phyloP scores from a whole-genome alignment of 2,888 invertebrate species.

The Drosophila lacicola region DNA sequence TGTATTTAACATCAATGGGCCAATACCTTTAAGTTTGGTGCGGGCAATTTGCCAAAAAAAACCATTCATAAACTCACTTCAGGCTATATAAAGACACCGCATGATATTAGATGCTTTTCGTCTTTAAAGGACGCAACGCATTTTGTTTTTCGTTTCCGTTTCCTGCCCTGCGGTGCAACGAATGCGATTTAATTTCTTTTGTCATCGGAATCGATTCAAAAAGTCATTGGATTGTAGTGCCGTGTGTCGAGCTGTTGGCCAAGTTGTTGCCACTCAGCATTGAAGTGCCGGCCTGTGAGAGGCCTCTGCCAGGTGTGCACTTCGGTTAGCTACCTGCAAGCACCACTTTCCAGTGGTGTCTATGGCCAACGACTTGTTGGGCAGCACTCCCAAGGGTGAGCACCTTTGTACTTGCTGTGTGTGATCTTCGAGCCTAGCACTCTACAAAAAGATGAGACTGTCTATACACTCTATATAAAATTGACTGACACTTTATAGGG shows the following conservation, averaged over 20 bases:
- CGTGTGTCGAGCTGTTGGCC: conserved; percentile 34
- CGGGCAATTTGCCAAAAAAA: conserved; percentile 47
- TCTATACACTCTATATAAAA: no score
- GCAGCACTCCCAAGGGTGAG: background rate
- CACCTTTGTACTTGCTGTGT: background rate
- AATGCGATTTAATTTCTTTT: conserved; percentile 73
- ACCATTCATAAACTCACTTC: conserved; percentile 68
- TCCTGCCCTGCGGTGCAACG: conserved; percentile 74
- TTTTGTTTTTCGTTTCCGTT: conserved; percentile 66
- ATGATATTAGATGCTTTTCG: conserved; percentile 32
- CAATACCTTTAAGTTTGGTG: conserved; percentile 16
- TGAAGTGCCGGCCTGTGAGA: conserved; percentile 53
- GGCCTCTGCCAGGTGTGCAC: conserved; percentile 59
- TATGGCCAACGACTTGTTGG: background rate
- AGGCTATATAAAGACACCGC: conserved; percentile 58
- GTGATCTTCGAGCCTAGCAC: background rate
- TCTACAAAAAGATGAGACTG: no score
- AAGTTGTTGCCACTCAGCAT: conserved; percentile 69
- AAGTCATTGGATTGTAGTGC: conserved; percentile 54
- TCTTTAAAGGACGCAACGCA: conserved; percentile 36
- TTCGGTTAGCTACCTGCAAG: conserved; percentile 30
- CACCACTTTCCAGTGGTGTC: background rate
- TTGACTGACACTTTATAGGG: no score
- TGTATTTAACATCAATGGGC: conserved; percentile 49
- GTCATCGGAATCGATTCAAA: conserved; percentile 65